Evolutionary conservation across 92 coral and sea anemone genomes (phyloP), one percentile per base, ranked within the genome.

Genomic region (Plumapathes pennacea): DNA sequence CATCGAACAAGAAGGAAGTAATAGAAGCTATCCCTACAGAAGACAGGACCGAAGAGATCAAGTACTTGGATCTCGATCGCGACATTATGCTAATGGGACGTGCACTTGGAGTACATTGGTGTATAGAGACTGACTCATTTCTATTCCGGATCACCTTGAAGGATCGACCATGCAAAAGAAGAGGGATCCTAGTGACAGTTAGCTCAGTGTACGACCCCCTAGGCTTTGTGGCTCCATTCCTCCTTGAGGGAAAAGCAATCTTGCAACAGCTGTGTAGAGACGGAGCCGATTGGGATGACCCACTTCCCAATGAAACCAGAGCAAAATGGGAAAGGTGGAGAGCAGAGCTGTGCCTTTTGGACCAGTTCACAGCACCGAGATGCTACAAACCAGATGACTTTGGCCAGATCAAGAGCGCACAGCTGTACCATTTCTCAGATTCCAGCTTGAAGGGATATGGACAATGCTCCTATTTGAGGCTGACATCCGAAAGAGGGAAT

Each of bases 101-200:
- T 55, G 62, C 46, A 20, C 14, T 55, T 1, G 46, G 62, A 1
- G 29, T 55, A 3, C 62, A 55, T 9, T 55, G 62, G n/a, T n/a
- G n/a, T n/a, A n/a, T n/a, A n/a, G n/a, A n/a, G n/a, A n/a, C n/a
- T n/a, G n/a, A n/a, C n/a, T n/a, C n/a, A n/a, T n/a, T n/a, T n/a
- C n/a, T n/a, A n/a, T n/a, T n/a, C n/a, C n/a, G n/a, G n/a, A 51
- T 51, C 0, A 17, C 15, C 11, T n/a, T 51, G 4, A 51, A 51
- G 38, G 38, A 51, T 51, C 37, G 58, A 7, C 58, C 58, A 25
- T 51, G n/a, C n/a, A n/a, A n/a, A n/a, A n/a, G n/a, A n/a, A n/a
- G n/a, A n/a, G n/a, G n/a, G n/a, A n/a, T n/a, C n/a, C n/a, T n/a
- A n/a, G n/a, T n/a, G n/a, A n/a, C n/a, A n/a, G n/a, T n/a, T n/a